phyloP scores from a whole-genome alignment of 2,113 vertebrate species.

The Urocynchramus pylzowi region DNA sequence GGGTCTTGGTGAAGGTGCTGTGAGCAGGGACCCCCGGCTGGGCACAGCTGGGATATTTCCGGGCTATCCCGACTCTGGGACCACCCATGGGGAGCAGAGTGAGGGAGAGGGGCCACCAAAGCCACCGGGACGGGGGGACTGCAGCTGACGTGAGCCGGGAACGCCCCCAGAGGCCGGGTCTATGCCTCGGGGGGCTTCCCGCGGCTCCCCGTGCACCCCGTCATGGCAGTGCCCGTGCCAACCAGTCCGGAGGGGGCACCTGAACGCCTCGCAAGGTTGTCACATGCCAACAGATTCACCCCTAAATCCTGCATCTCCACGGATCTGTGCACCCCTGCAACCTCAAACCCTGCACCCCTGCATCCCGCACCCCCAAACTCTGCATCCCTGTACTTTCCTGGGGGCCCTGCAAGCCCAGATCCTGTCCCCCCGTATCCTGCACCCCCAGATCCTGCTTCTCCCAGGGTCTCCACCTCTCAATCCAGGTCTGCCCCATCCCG shows the following conservation, averaged over 20 bases:
- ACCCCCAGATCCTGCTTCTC: neutral
- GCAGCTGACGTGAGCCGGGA: neutral
- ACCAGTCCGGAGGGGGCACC: neutral
- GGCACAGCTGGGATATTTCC: neutral
- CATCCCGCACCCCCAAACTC: neutral
- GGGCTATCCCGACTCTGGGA: neutral
- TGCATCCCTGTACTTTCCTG: neutral
- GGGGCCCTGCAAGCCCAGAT: neutral
- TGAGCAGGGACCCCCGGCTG: neutral
- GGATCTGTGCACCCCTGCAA: neutral
- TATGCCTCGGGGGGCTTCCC: neutral
- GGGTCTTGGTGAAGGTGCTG: neutral
- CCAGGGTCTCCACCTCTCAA: neutral
- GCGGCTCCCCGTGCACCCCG: fast-evolving
- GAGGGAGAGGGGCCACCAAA: neutral
- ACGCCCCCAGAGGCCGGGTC: neutral
- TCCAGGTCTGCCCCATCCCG: neutral
- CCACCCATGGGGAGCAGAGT: neutral
- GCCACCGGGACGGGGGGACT: fast-evolving
- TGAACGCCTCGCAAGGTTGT: neutral
- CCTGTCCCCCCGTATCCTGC: neutral
- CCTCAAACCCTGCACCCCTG: no score
- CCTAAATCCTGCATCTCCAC: neutral
- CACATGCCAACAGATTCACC: neutral
- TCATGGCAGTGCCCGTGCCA: neutral